Evolutionary conservation across 2,113 vertebrate genomes (phyloP), one percentile per base, ranked within the genome.

Genomic region (Scortum barcoo): DNA sequence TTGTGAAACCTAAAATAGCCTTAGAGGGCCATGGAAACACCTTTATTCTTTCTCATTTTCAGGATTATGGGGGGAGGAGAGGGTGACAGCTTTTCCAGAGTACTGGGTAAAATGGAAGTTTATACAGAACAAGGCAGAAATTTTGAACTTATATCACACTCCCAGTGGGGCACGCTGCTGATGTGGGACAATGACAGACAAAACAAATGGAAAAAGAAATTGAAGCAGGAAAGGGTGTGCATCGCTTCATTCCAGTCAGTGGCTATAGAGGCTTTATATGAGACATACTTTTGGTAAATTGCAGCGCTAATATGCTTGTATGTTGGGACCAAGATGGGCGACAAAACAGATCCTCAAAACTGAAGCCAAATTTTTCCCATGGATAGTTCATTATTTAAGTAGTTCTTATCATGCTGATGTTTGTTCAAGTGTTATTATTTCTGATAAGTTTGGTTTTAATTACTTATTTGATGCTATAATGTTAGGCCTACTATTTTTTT

Each of bases 131-230:
- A 33, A 60, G 17, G 30, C 56, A 71, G 16, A 4, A 10, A 69
- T 60, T n/a, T 13, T 65, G 22, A 80, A 73, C 57, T 58, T 51
- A 22, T 40, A 61, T 76, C 63, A 36, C 38, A 54, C 20, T 75
- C 51, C 78, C 58, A 8, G 36, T n/a, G n/a, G 69, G 51, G 42
- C 42, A 19, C 1, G 24, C 71, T 72, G 54, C 40, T 38, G 33
- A n/a, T 13, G 57, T 46, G 58, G 24, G 14, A n/a, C 16, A 36
- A 2, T 28, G 57, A 22, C 14, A 74, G 54, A 56, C 16, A 71
- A 54, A 66, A 50, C 40, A 24, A 5, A 51, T 40, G 14, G 11
- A 72, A 65, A 14, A 58, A 53, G 53, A 76, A 68, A 72, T 7
- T 62, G 38, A 50, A 70, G 22, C 42, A 66, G 12, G 20, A 70